Conservation (phyloP, 2,113 vertebrate genomes). For the Charadrius vociferus region DNA sequence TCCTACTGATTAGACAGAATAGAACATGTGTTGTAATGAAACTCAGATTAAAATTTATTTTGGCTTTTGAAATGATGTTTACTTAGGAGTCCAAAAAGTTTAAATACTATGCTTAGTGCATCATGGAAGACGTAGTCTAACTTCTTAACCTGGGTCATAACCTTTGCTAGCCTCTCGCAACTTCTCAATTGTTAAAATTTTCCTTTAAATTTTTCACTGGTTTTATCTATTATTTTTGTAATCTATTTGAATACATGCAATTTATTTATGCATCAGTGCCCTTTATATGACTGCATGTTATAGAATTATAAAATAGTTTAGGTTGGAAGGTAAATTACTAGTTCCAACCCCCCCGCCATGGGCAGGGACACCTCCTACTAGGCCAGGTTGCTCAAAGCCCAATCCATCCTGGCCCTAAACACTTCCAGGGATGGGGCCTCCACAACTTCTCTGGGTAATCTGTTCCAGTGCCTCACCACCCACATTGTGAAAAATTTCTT, state of each 20-base stretch:
- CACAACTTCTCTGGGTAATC: too few relatives aligned
- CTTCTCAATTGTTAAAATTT: not conserved
- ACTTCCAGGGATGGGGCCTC: too few relatives aligned
- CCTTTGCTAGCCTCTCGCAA: not conserved
- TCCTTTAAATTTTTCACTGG: not conserved
- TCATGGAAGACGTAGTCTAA: not conserved
- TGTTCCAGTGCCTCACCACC: too few relatives aligned
- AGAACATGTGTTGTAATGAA: not conserved
- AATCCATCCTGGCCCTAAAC: too few relatives aligned
- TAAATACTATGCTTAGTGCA: not conserved
- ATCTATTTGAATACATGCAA: not conserved
- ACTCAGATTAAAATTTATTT: not conserved
- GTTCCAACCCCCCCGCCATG: too few relatives aligned
- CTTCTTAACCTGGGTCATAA: not conserved
- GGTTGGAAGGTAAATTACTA: too few relatives aligned
- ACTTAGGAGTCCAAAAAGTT: not conserved
- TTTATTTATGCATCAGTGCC: not conserved
- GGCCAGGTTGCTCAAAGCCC: too few relatives aligned
- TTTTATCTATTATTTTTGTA: not conserved
- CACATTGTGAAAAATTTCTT: too few relatives aligned
- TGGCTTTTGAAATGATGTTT: not conserved
- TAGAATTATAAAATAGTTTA: too few relatives aligned
- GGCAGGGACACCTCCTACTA: too few relatives aligned
- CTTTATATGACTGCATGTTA: not conserved
- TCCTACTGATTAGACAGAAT: not conserved